phyloP scores from a whole-genome alignment of 1,140 invertebrate genomes.

The Euschistus heros region DNA sequence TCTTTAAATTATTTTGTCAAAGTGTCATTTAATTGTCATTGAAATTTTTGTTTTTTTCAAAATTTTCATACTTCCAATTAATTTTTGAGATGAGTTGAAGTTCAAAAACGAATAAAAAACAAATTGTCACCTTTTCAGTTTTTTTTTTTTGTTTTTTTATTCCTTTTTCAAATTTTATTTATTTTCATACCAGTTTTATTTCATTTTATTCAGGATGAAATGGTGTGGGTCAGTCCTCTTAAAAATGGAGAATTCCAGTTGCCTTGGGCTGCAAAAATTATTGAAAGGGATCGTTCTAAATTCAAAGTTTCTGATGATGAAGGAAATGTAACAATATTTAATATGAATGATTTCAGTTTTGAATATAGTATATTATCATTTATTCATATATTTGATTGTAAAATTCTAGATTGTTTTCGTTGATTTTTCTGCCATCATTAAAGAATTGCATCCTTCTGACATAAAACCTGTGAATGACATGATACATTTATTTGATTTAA shows the following conservation, averaged over 20 bases:
- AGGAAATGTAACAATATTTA: constrained; percentile 43
- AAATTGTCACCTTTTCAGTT: too few species aligned
- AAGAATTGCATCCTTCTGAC: constrained; percentile 64
- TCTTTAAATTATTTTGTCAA: too few species aligned
- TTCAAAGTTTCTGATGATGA: constrained; percentile 71
- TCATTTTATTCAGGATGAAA: not conserved
- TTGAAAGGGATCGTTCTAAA: constrained; percentile 63
- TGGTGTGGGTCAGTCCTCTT: not conserved
- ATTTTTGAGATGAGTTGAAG: too few species aligned
- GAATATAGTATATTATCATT: too few species aligned
- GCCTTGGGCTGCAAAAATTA: constrained; percentile 68
- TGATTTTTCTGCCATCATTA: not conserved
- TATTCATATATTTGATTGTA: too few species aligned
- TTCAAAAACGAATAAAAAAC: too few species aligned
- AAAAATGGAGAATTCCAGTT: constrained; percentile 33
- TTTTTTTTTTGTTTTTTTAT: too few species aligned
- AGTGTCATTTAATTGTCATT: too few species aligned
- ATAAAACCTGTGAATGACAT: constrained; percentile 84
- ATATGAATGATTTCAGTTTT: too few species aligned
- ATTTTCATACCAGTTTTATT: not conserved
- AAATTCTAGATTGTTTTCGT: too few species aligned
- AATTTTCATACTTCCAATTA: too few species aligned
- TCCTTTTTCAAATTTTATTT: not conserved
- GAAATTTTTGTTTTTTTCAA: too few species aligned
- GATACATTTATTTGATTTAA: constrained; percentile 83